Evolutionary conservation across 2,113 vertebrate species (phyloP).

Genomic region (Bufo bufo): DNA sequence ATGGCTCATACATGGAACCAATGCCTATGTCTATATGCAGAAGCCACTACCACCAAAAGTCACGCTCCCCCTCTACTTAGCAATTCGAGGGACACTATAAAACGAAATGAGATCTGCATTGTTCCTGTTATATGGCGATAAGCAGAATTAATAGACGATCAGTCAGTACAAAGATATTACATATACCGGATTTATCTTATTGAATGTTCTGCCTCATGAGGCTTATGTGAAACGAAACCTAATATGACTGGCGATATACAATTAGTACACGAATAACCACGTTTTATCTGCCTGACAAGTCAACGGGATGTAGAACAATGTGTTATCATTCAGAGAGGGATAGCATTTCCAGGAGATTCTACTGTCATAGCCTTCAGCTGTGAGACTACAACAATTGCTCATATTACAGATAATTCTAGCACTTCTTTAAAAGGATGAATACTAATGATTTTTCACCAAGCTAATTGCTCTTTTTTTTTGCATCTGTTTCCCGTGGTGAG

Average conservation of each 20-base stretch:
- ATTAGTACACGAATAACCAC: not conserved
- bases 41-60: no score
- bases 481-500: constrained; percentile 5
- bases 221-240: not conserved
- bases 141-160: no score
- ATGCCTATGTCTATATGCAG: no score
- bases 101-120: not conserved
- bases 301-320: not conserved
- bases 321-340: constrained; percentile 42
- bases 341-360: constrained; percentile 36
- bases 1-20: no score
- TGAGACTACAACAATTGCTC: constrained; percentile 62
- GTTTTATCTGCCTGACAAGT: constrained; percentile 8
- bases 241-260: not conserved
- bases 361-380: constrained; percentile 49
- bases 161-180: not conserved
- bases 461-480: constrained; percentile 59
- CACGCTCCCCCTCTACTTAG: not conserved
- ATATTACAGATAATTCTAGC: constrained; percentile 57
- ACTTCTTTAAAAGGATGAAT: constrained; percentile 60
- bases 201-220: not conserved
- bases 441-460: constrained; percentile 58
- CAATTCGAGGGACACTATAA: not conserved
- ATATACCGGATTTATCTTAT: not conserved
- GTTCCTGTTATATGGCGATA: not conserved